Conservation (phyloP, 2,113 vertebrate species). For the Himantopus leucocephalus region DNA sequence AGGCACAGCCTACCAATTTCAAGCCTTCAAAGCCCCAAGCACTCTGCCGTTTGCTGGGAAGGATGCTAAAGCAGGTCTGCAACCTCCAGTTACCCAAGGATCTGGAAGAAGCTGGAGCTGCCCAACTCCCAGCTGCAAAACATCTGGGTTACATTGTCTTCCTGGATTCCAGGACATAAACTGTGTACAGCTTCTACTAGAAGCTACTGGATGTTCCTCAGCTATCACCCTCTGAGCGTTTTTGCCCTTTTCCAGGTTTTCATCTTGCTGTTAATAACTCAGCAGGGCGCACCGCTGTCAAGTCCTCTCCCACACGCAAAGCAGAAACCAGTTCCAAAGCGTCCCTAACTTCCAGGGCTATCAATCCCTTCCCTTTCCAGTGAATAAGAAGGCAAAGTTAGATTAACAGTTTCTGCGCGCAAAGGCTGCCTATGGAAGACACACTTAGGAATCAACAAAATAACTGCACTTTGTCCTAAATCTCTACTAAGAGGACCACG, state of each 20-base stretch:
- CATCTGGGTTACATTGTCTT: constrained; percentile 30
- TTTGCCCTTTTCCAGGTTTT: background rate
- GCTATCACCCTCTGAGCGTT: background rate
- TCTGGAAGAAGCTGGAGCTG: background rate
- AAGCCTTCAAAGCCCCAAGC: background rate
- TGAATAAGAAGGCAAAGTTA: background rate
- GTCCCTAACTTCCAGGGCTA: background rate
- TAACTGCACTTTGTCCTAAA: background rate
- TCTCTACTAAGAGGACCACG: background rate
- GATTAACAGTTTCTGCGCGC: background rate
- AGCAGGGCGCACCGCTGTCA: background rate
- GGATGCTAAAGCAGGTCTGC: background rate
- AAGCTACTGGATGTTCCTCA: constrained; percentile 50
- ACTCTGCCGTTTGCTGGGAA: background rate
- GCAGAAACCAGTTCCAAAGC: background rate
- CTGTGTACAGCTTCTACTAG: constrained; percentile 7
- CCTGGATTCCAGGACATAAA: constrained; percentile 60
- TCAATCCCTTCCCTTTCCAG: background rate
- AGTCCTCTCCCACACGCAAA: background rate
- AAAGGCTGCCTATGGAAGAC: background rate
- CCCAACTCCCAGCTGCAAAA: constrained; percentile 48
- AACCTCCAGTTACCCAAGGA: background rate
- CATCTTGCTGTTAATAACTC: background rate
- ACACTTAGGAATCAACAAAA: background rate
- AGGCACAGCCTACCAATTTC: background rate